Conservation (phyloP, 2,113 vertebrate genomes). For the Bambusicola thoracicus region DNA sequence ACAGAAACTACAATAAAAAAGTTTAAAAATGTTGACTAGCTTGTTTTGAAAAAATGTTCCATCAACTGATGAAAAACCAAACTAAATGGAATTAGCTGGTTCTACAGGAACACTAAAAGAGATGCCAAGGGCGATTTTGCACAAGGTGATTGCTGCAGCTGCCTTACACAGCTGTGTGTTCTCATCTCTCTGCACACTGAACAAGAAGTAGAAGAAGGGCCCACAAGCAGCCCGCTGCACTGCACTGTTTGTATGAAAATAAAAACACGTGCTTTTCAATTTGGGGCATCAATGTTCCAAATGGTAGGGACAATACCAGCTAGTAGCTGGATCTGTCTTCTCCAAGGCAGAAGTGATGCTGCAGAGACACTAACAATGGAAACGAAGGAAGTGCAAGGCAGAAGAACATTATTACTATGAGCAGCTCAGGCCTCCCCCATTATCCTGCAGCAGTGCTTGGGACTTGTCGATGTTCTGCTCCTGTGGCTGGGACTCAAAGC, state of each 20-base stretch:
- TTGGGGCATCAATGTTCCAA: neutral
- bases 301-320: neutral
- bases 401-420: neutral
- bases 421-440: neutral
- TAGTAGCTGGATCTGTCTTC: fast-evolving
- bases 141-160: neutral
- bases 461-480: neutral
- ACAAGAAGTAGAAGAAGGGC: neutral
- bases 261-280: neutral
- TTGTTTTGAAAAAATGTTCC: conserved; percentile 62
- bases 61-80: conserved; percentile 25
- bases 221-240: neutral
- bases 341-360: neutral
- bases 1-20: conserved; percentile 25
- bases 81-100: conserved; percentile 28
- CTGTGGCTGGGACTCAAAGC: neutral
- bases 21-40: conserved; percentile 73
- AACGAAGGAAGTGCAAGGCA: neutral
- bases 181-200: neutral
- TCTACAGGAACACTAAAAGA: conserved; percentile 38
- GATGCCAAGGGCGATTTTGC: conserved; percentile 34
- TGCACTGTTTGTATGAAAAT: neutral
- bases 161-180: neutral
- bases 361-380: neutral
- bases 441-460: neutral